Conservation (phyloP, 2,113 vertebrate species). For the Corapipo altera region DNA sequence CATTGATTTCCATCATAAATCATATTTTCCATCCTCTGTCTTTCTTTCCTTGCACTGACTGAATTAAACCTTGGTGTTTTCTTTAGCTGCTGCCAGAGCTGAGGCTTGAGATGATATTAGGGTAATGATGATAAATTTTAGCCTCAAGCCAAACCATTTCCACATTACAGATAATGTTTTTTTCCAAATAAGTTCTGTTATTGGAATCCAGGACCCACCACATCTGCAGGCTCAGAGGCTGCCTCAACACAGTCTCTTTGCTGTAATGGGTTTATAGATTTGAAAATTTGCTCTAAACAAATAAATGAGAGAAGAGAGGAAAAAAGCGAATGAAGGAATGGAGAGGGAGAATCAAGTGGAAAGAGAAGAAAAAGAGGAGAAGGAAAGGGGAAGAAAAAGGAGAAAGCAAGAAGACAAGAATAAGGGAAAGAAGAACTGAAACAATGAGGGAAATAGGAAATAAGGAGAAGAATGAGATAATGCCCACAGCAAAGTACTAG, state of each 20-base stretch:
- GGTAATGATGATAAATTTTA: slow-evolving; percentile 87
- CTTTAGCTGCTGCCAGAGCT: slow-evolving; percentile 78
- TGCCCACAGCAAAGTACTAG: not conserved
- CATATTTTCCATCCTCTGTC: slow-evolving; percentile 78
- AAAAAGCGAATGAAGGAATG: not conserved
- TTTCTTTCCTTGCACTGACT: slow-evolving; percentile 73
- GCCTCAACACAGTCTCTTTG: slow-evolving; percentile 33
- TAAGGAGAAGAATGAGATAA: not conserved
- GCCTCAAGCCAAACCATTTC: slow-evolving; percentile 77
- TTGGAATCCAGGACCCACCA: slow-evolving; percentile 58
- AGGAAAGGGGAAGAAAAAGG: accelerated
- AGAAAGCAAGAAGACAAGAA: not conserved
- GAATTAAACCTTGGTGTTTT: slow-evolving; percentile 81
- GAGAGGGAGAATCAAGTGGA: not conserved
- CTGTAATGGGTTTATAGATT: slow-evolving; percentile 64
- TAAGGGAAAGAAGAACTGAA: not conserved
- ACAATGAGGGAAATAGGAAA: not conserved
- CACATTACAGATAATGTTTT: slow-evolving; percentile 65
- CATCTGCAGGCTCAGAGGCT: slow-evolving; percentile 35
- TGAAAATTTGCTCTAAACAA: slow-evolving; percentile 62
- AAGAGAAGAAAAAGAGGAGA: not conserved
- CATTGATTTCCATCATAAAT: slow-evolving; percentile 84
- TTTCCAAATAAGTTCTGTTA: slow-evolving; percentile 64
- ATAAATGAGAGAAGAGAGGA: slow-evolving; percentile 21
- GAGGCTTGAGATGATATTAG: slow-evolving; percentile 81